Conservation (phyloP, 1,140 invertebrate genomes). For the Homalodisca vitripennis region DNA sequence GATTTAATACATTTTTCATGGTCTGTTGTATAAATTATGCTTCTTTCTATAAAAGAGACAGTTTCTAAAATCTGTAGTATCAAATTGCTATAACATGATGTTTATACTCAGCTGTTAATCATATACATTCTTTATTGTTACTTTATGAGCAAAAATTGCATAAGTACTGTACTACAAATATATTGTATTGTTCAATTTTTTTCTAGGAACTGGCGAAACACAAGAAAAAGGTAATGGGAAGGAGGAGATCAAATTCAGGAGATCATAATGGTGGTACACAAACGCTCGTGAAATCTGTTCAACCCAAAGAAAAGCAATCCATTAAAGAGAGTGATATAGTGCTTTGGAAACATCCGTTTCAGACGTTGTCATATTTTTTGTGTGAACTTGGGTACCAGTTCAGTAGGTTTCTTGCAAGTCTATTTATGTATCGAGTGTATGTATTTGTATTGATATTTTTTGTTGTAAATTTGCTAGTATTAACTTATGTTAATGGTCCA, state of each 20-base stretch:
- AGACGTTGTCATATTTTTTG: constrained; percentile 55
- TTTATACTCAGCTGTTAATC: too few relatives aligned
- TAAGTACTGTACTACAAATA: too few relatives aligned
- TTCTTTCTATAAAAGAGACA: too few relatives aligned
- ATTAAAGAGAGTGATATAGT: constrained; percentile 49
- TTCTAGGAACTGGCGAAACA: constrained; percentile 20
- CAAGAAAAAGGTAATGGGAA: neutral
- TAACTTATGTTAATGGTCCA: constrained; percentile 52
- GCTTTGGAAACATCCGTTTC: constrained; percentile 81
- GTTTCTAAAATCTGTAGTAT: too few relatives aligned
- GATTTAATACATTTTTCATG: too few relatives aligned
- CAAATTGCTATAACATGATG: too few relatives aligned
- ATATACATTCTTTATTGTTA: too few relatives aligned
- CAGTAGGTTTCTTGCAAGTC: neutral
- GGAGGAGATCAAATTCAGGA: neutral
- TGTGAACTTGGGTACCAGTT: constrained; percentile 1
- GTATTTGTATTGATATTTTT: neutral
- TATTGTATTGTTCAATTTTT: neutral
- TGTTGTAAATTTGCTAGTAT: neutral
- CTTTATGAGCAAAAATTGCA: too few relatives aligned
- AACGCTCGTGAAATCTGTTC: neutral
- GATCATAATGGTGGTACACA: neutral
- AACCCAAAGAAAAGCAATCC: neutral
- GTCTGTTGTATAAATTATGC: too few relatives aligned
- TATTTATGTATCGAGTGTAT: constrained; percentile 3